Conservation (phyloP, 2,888 invertebrate species). For the Agrotis segetum region DNA sequence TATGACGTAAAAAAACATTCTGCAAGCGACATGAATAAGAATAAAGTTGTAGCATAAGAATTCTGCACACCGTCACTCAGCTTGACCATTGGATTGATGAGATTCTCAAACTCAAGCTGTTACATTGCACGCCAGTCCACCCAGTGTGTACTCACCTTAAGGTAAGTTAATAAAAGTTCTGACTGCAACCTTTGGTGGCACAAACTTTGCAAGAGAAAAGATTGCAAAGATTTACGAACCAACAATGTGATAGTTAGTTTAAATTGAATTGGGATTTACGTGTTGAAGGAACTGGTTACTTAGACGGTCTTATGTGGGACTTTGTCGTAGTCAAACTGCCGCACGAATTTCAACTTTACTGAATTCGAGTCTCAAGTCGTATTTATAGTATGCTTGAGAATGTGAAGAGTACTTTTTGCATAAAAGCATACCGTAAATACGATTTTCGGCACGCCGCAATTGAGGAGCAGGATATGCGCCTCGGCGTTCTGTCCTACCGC, state of each 20-base stretch:
- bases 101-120: not conserved
- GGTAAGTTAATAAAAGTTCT: slow-evolving; percentile 82
- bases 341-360: not conserved
- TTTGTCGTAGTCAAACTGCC: slow-evolving; percentile 5
- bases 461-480: no score
- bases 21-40: no score
- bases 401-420: not conserved
- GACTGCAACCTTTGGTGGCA: slow-evolving; percentile 75
- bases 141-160: slow-evolving; percentile 62
- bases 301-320: not conserved
- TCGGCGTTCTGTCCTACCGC: no score
- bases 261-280: slow-evolving; percentile 67
- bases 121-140: not conserved
- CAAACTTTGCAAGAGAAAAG: slow-evolving; percentile 64
- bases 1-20: no score
- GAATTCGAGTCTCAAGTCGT: not conserved
- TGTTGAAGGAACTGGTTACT: slow-evolving; percentile 2
- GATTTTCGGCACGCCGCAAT: no score
- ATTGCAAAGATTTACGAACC: slow-evolving; percentile 59
- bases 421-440: not conserved
- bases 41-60: not conserved
- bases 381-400: not conserved
- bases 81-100: not conserved
- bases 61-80: not conserved
- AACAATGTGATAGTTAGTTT: slow-evolving; percentile 68